A percentile compares a stretch with the other conserved stretches of the same genome.
phyloP scores from a whole-genome alignment of 2,113 vertebrate species.

The Lophotis ruficrista region DNA sequence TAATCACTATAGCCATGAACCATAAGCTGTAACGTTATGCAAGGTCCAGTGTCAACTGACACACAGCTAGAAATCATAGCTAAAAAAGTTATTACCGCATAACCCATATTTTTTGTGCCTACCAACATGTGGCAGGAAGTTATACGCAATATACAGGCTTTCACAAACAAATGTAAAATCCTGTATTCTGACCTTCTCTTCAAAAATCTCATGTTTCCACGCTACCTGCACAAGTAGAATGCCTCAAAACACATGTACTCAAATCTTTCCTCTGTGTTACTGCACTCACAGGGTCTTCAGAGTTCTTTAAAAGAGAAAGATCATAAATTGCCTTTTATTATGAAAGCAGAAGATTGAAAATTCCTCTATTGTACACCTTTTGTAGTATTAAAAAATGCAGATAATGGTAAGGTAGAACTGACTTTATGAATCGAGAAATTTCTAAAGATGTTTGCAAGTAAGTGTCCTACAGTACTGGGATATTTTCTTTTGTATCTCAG shows the following conservation, averaged over 20 bases:
- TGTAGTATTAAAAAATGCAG: background rate
- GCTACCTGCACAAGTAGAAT: background rate
- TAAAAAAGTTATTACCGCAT: background rate
- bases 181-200: background rate
- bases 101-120: background rate
- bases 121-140: background rate
- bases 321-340: background rate
- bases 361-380: background rate
- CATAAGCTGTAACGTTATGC: background rate
- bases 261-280: background rate
- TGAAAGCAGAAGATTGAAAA: background rate
- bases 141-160: background rate
- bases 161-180: background rate
- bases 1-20: background rate
- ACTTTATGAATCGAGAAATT: background rate
- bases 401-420: background rate
- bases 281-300: background rate
- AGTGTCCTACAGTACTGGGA: background rate
- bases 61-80: background rate
- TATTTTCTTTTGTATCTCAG: background rate
- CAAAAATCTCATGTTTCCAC: background rate
- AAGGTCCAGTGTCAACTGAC: background rate
- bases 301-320: background rate
- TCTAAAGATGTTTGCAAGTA: background rate
- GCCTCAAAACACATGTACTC: rapidly evolving